Conservation (phyloP, 1,140 invertebrate genomes). For the Nymphalis io region DNA sequence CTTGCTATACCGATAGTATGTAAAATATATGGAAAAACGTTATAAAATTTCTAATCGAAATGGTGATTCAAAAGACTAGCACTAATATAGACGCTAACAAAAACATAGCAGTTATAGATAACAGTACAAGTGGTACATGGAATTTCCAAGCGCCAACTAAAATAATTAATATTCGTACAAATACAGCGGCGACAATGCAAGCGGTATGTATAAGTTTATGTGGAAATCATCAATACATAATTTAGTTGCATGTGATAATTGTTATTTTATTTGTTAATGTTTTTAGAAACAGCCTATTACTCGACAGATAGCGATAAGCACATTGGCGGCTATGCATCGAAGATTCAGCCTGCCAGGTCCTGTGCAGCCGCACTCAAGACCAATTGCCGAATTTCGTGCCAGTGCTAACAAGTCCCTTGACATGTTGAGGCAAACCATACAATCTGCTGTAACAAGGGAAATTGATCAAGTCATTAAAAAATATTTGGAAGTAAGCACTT, state of each 20-base stretch:
- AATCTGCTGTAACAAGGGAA: constrained; percentile 88
- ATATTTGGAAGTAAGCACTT: constrained; percentile 85
- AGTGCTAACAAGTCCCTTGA: constrained; percentile 88
- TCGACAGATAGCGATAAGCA: constrained; percentile 83
- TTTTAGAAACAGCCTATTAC: constrained; percentile 83
- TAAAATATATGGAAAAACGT: constrained; percentile 14
- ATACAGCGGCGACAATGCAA: constrained; percentile 55
- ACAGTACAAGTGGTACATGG: constrained; percentile 53
- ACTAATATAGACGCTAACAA: constrained; percentile 53
- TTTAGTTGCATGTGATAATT: neutral
- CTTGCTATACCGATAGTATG: constrained; percentile 19
- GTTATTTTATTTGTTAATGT: constrained; percentile 15
- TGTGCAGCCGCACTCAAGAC: constrained; percentile 79
- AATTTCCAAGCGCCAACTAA: constrained; percentile 59
- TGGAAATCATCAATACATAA: too few relatives aligned
- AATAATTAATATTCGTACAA: constrained; percentile 53
- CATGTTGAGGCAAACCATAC: constrained; percentile 87
- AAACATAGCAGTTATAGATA: constrained; percentile 50
- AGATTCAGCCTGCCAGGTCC: constrained; percentile 80
- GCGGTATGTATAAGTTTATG: constrained; percentile 50
- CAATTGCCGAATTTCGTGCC: constrained; percentile 77
- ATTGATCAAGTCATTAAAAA: constrained; percentile 88
- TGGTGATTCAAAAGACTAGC: constrained; percentile 75
- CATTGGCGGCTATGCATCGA: constrained; percentile 81
- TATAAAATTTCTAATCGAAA: constrained; percentile 46